phyloP scores from a whole-genome alignment of 2,888 invertebrate genomes.

The Xestia c-nigrum region DNA sequence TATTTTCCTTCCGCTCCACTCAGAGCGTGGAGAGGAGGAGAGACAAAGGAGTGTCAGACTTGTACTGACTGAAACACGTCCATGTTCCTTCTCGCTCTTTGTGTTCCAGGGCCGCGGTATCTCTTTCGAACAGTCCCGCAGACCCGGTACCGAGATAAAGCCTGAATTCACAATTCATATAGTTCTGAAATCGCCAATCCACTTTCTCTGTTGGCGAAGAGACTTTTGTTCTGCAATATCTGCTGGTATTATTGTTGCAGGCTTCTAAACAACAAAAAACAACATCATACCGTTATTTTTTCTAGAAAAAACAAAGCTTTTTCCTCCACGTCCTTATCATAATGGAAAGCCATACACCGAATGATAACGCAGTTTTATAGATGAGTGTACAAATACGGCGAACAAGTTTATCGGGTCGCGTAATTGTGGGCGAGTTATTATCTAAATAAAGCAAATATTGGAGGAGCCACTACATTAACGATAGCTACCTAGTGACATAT shows the following conservation, averaged over 20 bases:
- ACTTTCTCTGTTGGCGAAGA: background rate
- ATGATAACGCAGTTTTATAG: constrained; percentile 59
- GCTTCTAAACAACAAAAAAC: background rate
- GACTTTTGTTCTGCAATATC: background rate
- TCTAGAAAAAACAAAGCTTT: constrained; percentile 43
- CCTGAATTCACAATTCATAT: background rate
- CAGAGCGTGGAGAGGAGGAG: no score
- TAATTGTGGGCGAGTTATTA: constrained; percentile 63
- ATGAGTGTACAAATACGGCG: constrained; percentile 61
- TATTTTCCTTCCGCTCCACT: no score
- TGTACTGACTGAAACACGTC: no score
- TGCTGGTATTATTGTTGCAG: background rate
- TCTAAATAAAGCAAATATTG: constrained; percentile 66
- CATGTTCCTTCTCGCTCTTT: no score
- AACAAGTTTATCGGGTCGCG: constrained; percentile 63
- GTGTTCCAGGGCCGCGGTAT: no score
- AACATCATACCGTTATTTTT: background rate
- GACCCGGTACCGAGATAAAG: no score
- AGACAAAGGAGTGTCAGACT: no score
- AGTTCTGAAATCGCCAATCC: background rate
- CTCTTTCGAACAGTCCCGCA: no score
- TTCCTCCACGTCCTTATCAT: constrained; percentile 42
- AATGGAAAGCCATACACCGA: constrained; percentile 58
- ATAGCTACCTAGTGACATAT: constrained; percentile 69
- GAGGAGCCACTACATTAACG: constrained; percentile 67